Conservation (phyloP, 2,797 vertebrate genomes). For the Melanotaenia trifasciata region DNA sequence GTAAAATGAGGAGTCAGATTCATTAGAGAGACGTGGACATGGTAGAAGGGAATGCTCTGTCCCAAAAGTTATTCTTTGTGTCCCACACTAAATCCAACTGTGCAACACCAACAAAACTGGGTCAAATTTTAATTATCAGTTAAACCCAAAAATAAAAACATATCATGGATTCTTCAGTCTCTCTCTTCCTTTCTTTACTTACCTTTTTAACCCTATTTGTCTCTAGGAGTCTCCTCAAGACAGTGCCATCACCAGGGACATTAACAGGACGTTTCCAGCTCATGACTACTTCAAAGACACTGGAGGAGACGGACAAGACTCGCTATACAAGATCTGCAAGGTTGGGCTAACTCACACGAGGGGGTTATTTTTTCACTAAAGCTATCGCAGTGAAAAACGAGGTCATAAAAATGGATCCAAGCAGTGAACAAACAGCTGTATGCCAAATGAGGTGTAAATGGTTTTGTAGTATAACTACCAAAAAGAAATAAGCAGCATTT, state of each 20-base stretch:
- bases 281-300: conserved; percentile 99
- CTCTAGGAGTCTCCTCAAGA: conserved; percentile 96
- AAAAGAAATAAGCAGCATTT: conserved; percentile 8
- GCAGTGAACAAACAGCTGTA: conserved; percentile 15
- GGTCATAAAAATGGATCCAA: conserved; percentile 8
- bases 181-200: background rate
- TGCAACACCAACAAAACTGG: conserved; percentile 53
- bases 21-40: conserved; percentile 9
- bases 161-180: conserved; percentile 10
- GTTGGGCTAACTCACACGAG: conserved; percentile 69
- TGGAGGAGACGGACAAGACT: conserved; percentile 98
- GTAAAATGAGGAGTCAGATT: conserved; percentile 6
- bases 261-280: conserved; percentile 98
- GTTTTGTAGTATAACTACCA: conserved; percentile 17
- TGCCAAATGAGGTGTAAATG: conserved; percentile 18
- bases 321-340: conserved; percentile 99
- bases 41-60: conserved; percentile 57
- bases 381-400: conserved; percentile 8
- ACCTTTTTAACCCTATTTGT: conserved; percentile 14
- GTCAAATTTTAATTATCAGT: conserved; percentile 13
- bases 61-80: conserved; percentile 35
- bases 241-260: conserved; percentile 98
- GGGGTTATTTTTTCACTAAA: background rate
- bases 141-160: background rate
- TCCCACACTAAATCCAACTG: conserved; percentile 22